phyloP scores from a whole-genome alignment of 2,113 vertebrate species.

The Chloebia gouldiae region DNA sequence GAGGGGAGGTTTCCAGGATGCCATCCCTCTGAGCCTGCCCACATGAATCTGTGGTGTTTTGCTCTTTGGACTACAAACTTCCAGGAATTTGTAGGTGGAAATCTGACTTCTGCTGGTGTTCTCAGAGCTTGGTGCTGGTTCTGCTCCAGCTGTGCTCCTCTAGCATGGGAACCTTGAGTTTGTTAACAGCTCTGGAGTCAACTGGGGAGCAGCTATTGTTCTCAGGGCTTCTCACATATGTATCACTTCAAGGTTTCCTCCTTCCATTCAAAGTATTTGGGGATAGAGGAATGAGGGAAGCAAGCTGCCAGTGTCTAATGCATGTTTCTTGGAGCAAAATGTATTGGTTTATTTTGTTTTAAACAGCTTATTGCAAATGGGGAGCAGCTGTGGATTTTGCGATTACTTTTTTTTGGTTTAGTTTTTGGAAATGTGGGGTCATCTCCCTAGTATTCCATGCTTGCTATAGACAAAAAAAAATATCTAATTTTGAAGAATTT shows the following conservation, averaged over 20 bases:
- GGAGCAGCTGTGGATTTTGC: constrained; percentile 42
- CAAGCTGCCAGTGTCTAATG: constrained; percentile 26
- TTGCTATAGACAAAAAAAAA: background rate
- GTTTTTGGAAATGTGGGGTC: background rate
- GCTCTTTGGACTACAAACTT: background rate
- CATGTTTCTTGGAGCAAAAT: background rate
- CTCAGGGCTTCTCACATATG: background rate
- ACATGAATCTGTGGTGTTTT: background rate
- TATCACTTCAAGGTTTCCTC: constrained; percentile 5
- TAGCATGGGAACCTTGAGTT: background rate
- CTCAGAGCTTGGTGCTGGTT: background rate
- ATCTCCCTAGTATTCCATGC: background rate
- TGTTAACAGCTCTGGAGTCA: constrained; percentile 25
- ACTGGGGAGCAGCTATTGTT: constrained; percentile 32
- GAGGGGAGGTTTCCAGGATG: background rate
- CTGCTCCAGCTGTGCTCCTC: constrained; percentile 3
- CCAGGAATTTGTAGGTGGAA: constrained; percentile 6
- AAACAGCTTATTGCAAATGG: constrained; percentile 23
- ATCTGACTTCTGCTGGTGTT: background rate
- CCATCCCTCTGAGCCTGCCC: background rate
- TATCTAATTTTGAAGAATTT: background rate
- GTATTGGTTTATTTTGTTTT: constrained; percentile 19
- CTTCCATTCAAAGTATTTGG: background rate
- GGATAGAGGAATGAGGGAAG: constrained; percentile 10
- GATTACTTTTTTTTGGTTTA: background rate